phyloP scores from a whole-genome alignment of 1,140 invertebrate genomes.

The Sinella curviseta region DNA sequence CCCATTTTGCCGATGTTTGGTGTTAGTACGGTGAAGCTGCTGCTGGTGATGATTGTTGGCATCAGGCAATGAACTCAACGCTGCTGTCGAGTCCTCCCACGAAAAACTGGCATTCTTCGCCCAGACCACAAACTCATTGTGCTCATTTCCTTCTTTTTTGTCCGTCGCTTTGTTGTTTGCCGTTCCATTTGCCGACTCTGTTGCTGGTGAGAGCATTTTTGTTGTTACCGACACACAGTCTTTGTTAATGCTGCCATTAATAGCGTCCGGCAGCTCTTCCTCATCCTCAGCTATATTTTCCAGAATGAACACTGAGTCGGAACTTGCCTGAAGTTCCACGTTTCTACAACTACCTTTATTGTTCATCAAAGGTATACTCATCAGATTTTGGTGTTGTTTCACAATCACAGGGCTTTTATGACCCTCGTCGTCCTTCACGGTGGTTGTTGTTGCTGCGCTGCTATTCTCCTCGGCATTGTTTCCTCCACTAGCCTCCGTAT shows the following conservation, averaged over 20 bases:
- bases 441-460: no score
- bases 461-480: no score
- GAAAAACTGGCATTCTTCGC: conserved; percentile 42
- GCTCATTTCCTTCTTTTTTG: background rate
- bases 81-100: conserved; percentile 42
- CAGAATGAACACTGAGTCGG: conserved; percentile 55
- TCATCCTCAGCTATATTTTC: conserved; percentile 57
- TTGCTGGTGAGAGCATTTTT: background rate
- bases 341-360: background rate
- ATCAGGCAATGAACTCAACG: background rate
- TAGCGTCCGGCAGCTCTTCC: conserved; percentile 54
- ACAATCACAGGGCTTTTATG: conserved; percentile 22
- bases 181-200: background rate
- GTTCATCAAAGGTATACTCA: background rate
- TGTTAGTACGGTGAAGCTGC: no score
- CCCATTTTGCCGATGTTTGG: conserved; percentile 26
- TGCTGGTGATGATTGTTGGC: conserved; percentile 27
- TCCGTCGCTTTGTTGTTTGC: background rate
- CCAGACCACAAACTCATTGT: conserved; percentile 23
- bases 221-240: no score
- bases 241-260: conserved; percentile 45
- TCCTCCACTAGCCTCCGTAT: conserved; percentile 32
- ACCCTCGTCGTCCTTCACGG: no score
- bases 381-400: background rate
- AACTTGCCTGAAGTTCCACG: conserved; percentile 34